Percentiles rank a stretch among this genome's conserved stretches.
Conservation (phyloP, 2,888 invertebrate genomes). For the Drosophila cognata region DNA sequence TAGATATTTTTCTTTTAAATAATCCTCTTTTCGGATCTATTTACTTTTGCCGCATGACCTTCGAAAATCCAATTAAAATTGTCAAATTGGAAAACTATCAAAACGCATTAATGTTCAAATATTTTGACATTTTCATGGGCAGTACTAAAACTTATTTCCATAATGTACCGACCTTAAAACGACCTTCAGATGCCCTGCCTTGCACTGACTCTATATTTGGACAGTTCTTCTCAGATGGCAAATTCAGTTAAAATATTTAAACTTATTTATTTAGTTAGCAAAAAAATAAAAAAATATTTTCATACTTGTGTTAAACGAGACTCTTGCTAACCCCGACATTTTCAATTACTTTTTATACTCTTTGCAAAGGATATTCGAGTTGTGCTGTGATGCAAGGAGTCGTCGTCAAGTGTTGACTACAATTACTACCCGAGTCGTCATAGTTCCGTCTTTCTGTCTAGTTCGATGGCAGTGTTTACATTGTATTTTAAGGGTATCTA, state of each 20-base stretch:
- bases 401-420: not conserved
- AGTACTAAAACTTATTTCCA: conserved; percentile 21
- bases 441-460: not conserved
- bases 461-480: not conserved
- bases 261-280: not conserved
- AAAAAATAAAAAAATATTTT: not conserved
- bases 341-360: not conserved
- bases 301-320: not conserved
- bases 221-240: not conserved
- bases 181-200: conserved; percentile 7
- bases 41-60: conserved; percentile 18
- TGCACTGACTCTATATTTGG: not conserved
- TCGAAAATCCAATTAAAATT: conserved; percentile 60
- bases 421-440: not conserved
- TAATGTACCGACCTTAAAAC: not conserved
- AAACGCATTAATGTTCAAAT: conserved; percentile 42
- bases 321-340: not conserved
- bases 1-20: conserved; percentile 9
- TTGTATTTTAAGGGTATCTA: not conserved
- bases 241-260: not conserved
- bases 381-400: not conserved
- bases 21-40: conserved; percentile 4
- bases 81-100: conserved; percentile 59
- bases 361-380: not conserved
- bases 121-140: conserved; percentile 54